Evolutionary conservation across 2,888 invertebrate genomes (phyloP).

Genomic region (Hydrotaea cyrtoneurina): DNA sequence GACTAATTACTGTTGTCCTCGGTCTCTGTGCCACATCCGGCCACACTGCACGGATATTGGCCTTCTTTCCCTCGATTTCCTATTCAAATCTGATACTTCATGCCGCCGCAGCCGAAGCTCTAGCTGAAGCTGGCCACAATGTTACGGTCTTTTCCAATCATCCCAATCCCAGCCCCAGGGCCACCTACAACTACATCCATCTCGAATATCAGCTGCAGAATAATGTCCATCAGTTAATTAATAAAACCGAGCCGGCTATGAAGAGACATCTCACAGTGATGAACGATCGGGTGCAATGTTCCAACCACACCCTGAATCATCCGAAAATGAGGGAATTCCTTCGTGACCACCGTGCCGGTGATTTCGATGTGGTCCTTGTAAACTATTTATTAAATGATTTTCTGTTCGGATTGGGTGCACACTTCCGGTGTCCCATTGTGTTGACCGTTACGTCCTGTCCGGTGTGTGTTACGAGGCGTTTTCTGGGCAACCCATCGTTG

Average conservation of each 20-base stretch:
- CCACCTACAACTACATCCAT: slow-evolving; percentile 42
- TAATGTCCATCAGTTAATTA: too few relatives aligned
- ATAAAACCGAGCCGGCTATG: too few relatives aligned
- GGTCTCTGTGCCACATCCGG: not conserved
- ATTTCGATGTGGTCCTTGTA: slow-evolving; percentile 75
- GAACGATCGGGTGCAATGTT: slow-evolving; percentile 26
- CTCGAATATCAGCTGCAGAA: not conserved
- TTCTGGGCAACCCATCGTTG: slow-evolving; percentile 74
- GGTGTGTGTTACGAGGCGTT: slow-evolving; percentile 63
- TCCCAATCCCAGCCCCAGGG: slow-evolving; percentile 30
- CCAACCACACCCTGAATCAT: slow-evolving; percentile 62
- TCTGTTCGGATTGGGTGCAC: slow-evolving; percentile 76
- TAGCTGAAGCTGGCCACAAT: slow-evolving; percentile 71
- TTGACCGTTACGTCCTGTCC: slow-evolving; percentile 72
- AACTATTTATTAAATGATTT: slow-evolving; percentile 76
- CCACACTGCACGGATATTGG: slow-evolving; percentile 36
- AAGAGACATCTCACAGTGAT: not conserved
- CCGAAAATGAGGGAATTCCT: slow-evolving; percentile 68
- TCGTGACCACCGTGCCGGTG: slow-evolving; percentile 60
- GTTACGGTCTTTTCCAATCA: slow-evolving; percentile 41
- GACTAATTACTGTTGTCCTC: too few relatives aligned
- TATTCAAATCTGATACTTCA: slow-evolving; percentile 70
- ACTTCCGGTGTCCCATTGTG: slow-evolving; percentile 76
- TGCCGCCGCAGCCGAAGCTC: slow-evolving; percentile 65
- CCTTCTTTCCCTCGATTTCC: slow-evolving; percentile 60